A percentile compares a stretch with the other conserved stretches of the same genome.
phyloP scores from a whole-genome alignment of 2,888 invertebrate genomes.

The Gnatocerus cornutus region DNA sequence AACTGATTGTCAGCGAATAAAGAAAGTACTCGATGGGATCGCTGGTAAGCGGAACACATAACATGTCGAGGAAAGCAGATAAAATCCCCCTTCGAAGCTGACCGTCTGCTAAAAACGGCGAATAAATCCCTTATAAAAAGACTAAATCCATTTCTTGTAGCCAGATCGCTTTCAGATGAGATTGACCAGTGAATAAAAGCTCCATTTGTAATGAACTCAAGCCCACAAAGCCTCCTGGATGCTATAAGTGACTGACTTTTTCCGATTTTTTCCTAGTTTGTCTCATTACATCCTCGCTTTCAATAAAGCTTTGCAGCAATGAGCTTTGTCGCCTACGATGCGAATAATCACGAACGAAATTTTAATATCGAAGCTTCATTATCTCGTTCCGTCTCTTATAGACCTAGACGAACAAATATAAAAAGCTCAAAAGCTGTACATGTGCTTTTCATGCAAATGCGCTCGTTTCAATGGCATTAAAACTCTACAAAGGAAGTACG shows the following conservation, averaged over 20 bases:
- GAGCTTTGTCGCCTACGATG: constrained; percentile 35
- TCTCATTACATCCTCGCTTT: constrained; percentile 36
- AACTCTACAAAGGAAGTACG: constrained; percentile 61
- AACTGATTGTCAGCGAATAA: constrained; percentile 69
- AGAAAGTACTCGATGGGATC: constrained; percentile 52
- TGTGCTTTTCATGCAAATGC: constrained; percentile 66
- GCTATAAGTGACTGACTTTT: constrained; percentile 51
- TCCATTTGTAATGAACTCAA: constrained; percentile 71
- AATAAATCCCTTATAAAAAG: constrained; percentile 63
- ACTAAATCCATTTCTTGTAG: constrained; percentile 68
- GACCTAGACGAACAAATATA: constrained; percentile 72
- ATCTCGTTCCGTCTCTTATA: constrained; percentile 66
- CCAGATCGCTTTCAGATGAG: constrained; percentile 70
- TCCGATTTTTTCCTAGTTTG: constrained; percentile 33
- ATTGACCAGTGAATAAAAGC: constrained; percentile 70
- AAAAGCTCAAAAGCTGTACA: constrained; percentile 65
- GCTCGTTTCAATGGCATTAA: constrained; percentile 62
- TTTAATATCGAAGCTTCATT: constrained; percentile 58
- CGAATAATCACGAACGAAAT: constrained; percentile 47
- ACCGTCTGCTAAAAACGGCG: constrained; percentile 56
- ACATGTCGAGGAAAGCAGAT: constrained; percentile 39
- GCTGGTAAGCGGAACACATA: constrained; percentile 45
- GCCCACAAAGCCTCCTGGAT: constrained; percentile 60
- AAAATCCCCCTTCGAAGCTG: constrained; percentile 50
- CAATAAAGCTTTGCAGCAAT: constrained; percentile 30